A percentile compares a stretch with the other conserved stretches of the same genome.
phyloP scores from a whole-genome alignment of 2,797 vertebrate species.

The Eleutherodactylus coqui region DNA sequence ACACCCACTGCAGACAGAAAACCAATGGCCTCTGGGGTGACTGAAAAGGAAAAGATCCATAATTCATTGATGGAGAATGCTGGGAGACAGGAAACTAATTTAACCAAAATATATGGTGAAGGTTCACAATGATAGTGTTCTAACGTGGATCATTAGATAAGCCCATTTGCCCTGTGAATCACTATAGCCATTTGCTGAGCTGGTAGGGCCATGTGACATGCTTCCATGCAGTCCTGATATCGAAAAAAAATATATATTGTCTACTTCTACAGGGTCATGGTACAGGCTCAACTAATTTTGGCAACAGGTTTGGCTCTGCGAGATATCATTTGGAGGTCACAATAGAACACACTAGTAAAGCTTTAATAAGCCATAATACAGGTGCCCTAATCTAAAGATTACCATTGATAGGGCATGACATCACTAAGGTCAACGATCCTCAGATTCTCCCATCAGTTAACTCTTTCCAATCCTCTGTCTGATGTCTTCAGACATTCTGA shows the following conservation, averaged over 20 bases:
- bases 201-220: no score
- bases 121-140: not conserved
- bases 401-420: not conserved
- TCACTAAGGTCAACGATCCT: not conserved
- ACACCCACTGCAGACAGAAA: slow-evolving; percentile 84
- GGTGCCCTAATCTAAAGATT: not conserved
- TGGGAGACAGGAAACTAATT: not conserved
- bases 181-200: not conserved
- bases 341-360: not conserved
- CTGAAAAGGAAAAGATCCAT: slow-evolving; percentile 77
- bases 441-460: not conserved
- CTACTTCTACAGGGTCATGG: not conserved
- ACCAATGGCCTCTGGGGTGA: slow-evolving; percentile 81
- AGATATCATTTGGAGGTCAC: no score
- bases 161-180: not conserved
- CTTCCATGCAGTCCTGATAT: no score
- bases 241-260: no score
- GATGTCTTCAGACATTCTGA: no score
- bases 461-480: no score
- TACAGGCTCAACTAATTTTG: not conserved
- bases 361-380: no score
- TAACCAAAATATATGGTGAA: not conserved
- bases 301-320: not conserved
- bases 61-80: not conserved
- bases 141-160: not conserved